Percentiles rank a stretch among this genome's conserved stretches.
Conservation (phyloP, 2,888 invertebrate species). For the Hoplodrina blanda region DNA sequence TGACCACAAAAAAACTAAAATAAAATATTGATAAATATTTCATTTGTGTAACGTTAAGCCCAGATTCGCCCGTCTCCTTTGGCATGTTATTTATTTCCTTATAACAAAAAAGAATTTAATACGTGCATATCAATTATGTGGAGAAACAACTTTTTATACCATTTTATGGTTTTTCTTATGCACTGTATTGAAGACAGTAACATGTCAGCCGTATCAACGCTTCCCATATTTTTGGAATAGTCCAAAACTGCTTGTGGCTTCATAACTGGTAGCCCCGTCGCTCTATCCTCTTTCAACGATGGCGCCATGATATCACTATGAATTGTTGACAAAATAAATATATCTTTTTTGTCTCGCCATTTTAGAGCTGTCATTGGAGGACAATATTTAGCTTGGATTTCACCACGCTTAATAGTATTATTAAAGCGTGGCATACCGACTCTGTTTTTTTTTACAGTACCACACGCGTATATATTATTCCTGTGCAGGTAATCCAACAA, state of each 20-base stretch:
- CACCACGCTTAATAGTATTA: constrained; percentile 34
- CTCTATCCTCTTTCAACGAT: constrained; percentile 40
- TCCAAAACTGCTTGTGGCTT: constrained; percentile 50
- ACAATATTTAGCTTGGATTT: constrained; percentile 37
- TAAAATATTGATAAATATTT: too few species aligned
- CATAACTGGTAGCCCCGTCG: constrained; percentile 46
- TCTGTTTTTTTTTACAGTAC: constrained; percentile 50
- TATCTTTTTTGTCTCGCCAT: constrained; percentile 57
- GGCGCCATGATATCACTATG: constrained; percentile 47
- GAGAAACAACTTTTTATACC: constrained; percentile 51
- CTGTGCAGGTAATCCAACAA: constrained; percentile 46
- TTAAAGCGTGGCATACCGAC: constrained; percentile 48
- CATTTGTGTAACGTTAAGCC: too few species aligned
- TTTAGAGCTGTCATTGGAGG: constrained; percentile 53
- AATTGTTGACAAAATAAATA: constrained; percentile 49
- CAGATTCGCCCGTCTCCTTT: too few species aligned
- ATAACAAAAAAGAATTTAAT: constrained; percentile 38
- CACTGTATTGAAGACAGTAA: constrained; percentile 47
- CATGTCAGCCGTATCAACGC: constrained; percentile 54
- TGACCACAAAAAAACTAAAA: too few species aligned
- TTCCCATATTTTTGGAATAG: constrained; percentile 52
- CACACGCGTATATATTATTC: constrained; percentile 53
- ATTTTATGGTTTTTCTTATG: constrained; percentile 45
- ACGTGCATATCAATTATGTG: constrained; percentile 46
- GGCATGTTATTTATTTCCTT: constrained; percentile 32